phyloP scores from a whole-genome alignment of 2,888 invertebrate genomes.

The Caenorhabditis parvicauda region DNA sequence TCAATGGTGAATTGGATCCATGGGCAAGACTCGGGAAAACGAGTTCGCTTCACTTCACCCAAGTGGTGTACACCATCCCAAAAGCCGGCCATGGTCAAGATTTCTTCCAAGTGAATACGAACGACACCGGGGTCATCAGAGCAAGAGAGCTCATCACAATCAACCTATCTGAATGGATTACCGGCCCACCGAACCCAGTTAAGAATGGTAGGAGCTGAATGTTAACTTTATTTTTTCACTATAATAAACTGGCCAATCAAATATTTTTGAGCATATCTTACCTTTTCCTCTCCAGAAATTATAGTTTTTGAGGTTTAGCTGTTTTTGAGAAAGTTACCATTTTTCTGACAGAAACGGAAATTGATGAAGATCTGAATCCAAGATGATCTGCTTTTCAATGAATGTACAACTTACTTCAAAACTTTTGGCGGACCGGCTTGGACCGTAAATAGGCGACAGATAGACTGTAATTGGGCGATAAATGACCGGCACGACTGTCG shows the following conservation, averaged over 20 bases:
- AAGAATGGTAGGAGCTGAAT: slow-evolving; percentile 1
- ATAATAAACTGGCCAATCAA: too few relatives aligned
- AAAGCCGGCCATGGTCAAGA: slow-evolving; percentile 26
- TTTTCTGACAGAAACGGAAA: too few relatives aligned
- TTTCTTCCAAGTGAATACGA: slow-evolving; percentile 23
- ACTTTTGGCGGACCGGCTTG: too few relatives aligned
- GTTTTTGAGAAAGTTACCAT: too few relatives aligned
- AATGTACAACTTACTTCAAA: not conserved
- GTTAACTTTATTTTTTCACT: too few relatives aligned
- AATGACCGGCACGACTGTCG: too few relatives aligned
- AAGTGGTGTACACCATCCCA: slow-evolving; percentile 13
- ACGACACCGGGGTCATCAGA: slow-evolving; percentile 8
- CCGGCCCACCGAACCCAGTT: slow-evolving; percentile 16
- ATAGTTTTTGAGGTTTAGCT: too few relatives aligned
- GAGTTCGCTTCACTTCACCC: slow-evolving; percentile 9
- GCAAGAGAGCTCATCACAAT: slow-evolving; percentile 26
- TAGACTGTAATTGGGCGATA: too few relatives aligned
- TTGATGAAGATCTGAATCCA: too few relatives aligned
- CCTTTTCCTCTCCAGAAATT: too few relatives aligned
- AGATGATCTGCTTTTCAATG: not conserved
- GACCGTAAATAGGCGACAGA: too few relatives aligned
- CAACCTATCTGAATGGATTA: slow-evolving; percentile 42
- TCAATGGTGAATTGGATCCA: slow-evolving; percentile 27
- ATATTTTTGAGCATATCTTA: too few relatives aligned
- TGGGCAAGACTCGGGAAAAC: slow-evolving; percentile 15